phyloP scores from a whole-genome alignment of 2,888 invertebrate genomes.

The Mesorhabditis belari region DNA sequence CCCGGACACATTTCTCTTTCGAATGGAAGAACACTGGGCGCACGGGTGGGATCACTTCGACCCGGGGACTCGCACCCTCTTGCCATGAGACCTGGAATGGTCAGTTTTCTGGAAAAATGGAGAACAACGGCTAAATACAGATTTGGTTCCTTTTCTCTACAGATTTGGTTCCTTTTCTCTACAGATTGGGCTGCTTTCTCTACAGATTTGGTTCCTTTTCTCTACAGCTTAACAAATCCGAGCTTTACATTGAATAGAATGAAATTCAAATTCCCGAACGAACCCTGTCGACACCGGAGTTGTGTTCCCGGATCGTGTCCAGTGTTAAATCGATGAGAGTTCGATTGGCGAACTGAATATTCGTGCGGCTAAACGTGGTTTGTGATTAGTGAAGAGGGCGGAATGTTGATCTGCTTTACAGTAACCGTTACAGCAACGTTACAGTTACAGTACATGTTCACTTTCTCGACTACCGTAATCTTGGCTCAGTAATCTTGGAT shows the following conservation, averaged over 20 bases:
- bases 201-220: no score
- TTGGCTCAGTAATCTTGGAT: no score
- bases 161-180: no score
- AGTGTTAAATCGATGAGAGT: constrained; percentile 20
- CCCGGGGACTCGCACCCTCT: constrained; percentile 14
- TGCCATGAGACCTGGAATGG: not conserved
- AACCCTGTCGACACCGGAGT: constrained; percentile 27
- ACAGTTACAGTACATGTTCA: no score
- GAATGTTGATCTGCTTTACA: no score
- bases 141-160: no score
- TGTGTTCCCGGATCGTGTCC: constrained; percentile 23
- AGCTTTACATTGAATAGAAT: not conserved
- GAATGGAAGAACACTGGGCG: constrained; percentile 17
- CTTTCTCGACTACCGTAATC: no score
- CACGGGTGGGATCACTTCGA: constrained; percentile 31
- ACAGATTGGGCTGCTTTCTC: no score
- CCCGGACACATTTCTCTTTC: not conserved
- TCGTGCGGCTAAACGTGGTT: constrained; percentile 21
- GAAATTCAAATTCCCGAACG: not conserved
- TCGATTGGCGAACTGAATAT: constrained; percentile 32
- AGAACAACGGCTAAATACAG: not conserved
- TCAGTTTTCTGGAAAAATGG: not conserved
- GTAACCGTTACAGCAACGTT: no score
- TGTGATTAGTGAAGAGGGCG: no score
- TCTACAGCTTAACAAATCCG: not conserved